Conservation (phyloP, 2,888 invertebrate genomes). For the Anorthoa munda region DNA sequence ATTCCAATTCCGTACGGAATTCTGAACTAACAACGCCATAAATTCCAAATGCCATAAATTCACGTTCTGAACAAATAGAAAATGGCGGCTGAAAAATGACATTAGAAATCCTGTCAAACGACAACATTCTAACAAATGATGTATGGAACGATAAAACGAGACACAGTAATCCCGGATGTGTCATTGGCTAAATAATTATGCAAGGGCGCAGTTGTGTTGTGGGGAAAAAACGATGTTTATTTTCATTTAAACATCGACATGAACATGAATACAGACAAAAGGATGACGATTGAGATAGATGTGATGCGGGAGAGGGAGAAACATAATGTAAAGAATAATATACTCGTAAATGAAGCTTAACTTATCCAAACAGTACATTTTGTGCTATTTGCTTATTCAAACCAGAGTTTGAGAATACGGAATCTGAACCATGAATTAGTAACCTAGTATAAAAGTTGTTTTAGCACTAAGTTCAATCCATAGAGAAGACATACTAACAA, state of each 20-base stretch:
- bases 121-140: slow-evolving; percentile 60
- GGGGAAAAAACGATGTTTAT: slow-evolving; percentile 43
- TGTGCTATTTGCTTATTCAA: neutral
- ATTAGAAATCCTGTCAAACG: slow-evolving; percentile 62
- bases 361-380: neutral
- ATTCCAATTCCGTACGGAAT: slow-evolving; percentile 43
- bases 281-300: slow-evolving; percentile 20
- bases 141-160: slow-evolving; percentile 53
- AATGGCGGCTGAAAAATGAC: slow-evolving; percentile 52
- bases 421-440: too few relatives aligned
- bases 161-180: slow-evolving; percentile 58
- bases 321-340: neutral
- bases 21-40: slow-evolving; percentile 48
- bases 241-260: slow-evolving; percentile 44
- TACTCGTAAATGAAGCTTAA: neutral
- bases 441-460: neutral
- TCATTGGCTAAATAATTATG: slow-evolving; percentile 63
- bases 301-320: slow-evolving; percentile 2
- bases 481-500: neutral
- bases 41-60: slow-evolving; percentile 62
- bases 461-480: neutral
- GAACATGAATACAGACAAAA: slow-evolving; percentile 8
- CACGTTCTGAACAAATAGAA: slow-evolving; percentile 60
- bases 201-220: slow-evolving; percentile 38
- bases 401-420: too few relatives aligned